phyloP scores from a whole-genome alignment of 2,888 invertebrate genomes.

The Teinopalpus imperialis region DNA sequence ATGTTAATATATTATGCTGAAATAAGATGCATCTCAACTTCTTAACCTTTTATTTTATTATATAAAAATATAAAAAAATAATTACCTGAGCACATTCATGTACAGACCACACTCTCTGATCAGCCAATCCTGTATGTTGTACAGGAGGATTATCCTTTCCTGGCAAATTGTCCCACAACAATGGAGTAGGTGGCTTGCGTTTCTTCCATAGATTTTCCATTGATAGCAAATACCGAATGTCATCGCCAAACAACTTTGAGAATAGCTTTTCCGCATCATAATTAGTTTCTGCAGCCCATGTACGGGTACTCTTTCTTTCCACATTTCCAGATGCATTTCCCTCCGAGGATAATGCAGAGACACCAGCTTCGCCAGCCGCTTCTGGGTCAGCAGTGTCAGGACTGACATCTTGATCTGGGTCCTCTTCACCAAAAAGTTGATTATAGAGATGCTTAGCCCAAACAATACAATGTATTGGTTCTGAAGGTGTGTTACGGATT shows the following conservation, averaged over 20 bases:
- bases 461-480: constrained; percentile 99
- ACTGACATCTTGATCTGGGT: constrained; percentile 97
- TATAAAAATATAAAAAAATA: too few relatives aligned
- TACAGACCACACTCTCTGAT: constrained; percentile 91
- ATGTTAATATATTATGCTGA: too few relatives aligned
- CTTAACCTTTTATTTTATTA: too few relatives aligned
- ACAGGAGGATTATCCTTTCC: constrained; percentile 73
- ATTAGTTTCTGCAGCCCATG: constrained; percentile 92
- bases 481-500: constrained; percentile 99
- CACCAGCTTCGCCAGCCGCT: constrained; percentile 87
- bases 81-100: constrained; percentile 85
- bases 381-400: constrained; percentile 98
- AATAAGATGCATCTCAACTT: too few relatives aligned
- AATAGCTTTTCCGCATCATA: constrained; percentile 94
- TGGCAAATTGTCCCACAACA: constrained; percentile 86
- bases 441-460: constrained; percentile 99
- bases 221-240: constrained; percentile 95
- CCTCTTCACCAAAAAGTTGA: constrained; percentile 98
- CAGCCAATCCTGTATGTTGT: constrained; percentile 81
- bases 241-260: constrained; percentile 95
- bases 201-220: constrained; percentile 98
- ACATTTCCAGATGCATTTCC: constrained; percentile 76
- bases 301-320: constrained; percentile 87
- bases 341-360: constrained; percentile 77
- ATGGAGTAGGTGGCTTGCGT: constrained; percentile 91